Base-by-base conservation (phyloP, 2,113 vertebrate genomes). In the Melierax canorus region DNA sequence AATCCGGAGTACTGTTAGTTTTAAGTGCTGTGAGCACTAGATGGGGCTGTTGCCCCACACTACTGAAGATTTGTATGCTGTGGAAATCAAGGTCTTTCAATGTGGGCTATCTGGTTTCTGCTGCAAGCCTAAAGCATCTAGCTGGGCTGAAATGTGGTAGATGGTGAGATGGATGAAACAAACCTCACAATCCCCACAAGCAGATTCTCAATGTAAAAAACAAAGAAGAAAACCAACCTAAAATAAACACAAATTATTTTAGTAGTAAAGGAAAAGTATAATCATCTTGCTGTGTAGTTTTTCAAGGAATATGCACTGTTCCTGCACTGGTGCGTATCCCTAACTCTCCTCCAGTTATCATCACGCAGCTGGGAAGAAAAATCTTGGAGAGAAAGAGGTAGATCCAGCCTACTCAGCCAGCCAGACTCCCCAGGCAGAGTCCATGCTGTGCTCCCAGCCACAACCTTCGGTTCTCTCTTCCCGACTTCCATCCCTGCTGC, bases 401-500 rank as follows among this genome's bases (percentile, higher is more conserved):
- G 53, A 26, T 24, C 10, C 2, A 26, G 32, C 9, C 41, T 39
- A 3, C 4, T 43, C 22, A 56, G 60, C 12, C 53, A 72, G 58
- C 11, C 8, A 15, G 18, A 13, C 12, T 24, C 19, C 21, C 24
- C 7, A 36, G 22, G 18, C 43, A 46, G 58, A 53, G 16, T 3
- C 32, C 1, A 2, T 7, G 22, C 19, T 86, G 10, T n/a, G 43
- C 20, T 56, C 38, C 45, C 15, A 51, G 39, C 34, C 3, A 0
- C 27, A 60, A 2, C 39, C 16, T 3, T 26, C 0, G 1, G 17
- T 29, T 64, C 26, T 55, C 21, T 38, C 29, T 29, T 63, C 30
- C 43, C 15, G 30, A 2, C 13, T 29, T 59, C 22, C 63, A 6
- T 59, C 39, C 15, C 55, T 43, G 11, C 12, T 0, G 1, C 32